Evolutionary conservation across 1,140 invertebrate species (phyloP).

Genomic region (Diachasma alloeum): DNA sequence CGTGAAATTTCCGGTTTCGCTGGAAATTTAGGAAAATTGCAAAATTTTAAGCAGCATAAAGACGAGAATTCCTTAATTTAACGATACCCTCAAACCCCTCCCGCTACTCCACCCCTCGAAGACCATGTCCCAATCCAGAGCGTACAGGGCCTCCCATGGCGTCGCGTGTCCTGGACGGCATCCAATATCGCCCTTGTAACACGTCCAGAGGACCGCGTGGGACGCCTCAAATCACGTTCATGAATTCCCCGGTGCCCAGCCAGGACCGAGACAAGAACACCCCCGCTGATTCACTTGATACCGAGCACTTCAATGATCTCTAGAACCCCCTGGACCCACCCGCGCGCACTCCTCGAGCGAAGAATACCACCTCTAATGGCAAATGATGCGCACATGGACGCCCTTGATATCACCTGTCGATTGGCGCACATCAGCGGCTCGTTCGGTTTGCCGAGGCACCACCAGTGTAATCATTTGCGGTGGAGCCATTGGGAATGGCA

Average conservation of each 20-base stretch:
- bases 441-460: constrained; percentile 44
- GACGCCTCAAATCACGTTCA: constrained; percentile 6
- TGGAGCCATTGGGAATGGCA: constrained; percentile 46
- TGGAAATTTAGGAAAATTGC: too few species aligned
- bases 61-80: too few species aligned
- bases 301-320: neutral
- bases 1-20: too few species aligned
- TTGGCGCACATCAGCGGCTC: constrained; percentile 14
- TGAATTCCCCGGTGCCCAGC: neutral
- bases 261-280: constrained; percentile 1
- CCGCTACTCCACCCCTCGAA: too few species aligned
- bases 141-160: neutral
- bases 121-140: too few species aligned
- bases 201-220: neutral
- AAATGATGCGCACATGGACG: neutral
- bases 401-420: constrained; percentile 20
- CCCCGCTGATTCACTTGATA: constrained; percentile 16
- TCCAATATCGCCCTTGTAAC: constrained; percentile 5
- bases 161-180: neutral
- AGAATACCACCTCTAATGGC: too few species aligned
- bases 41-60: too few species aligned
- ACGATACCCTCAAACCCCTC: too few species aligned
- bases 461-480: constrained; percentile 63
- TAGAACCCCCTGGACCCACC: too few species aligned
- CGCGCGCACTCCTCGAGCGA: too few species aligned